Conservation (phyloP, 2,888 invertebrate species). For the Chorisops tibialis region DNA sequence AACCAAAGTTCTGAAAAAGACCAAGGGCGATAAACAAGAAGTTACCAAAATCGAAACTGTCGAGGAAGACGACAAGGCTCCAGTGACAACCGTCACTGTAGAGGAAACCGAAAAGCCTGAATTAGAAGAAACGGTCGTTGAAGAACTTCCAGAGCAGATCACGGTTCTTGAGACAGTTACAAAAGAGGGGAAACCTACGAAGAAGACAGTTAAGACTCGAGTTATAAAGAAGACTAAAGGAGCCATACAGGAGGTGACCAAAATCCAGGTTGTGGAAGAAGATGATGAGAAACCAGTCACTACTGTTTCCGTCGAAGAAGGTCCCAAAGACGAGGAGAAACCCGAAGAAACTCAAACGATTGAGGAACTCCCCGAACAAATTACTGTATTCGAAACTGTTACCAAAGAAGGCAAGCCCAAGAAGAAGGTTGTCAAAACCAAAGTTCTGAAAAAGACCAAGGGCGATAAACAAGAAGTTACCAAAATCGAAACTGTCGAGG, state of each 20-base stretch:
- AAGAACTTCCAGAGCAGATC: slow-evolving; percentile 43
- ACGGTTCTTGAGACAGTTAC: slow-evolving; percentile 51
- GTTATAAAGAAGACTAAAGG: slow-evolving; percentile 47
- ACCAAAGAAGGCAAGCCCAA: slow-evolving; percentile 37
- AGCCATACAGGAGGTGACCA: slow-evolving; percentile 45
- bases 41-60: slow-evolving; percentile 50
- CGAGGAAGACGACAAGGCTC: slow-evolving; percentile 48
- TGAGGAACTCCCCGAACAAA: slow-evolving; percentile 45
- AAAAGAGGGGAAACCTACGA: slow-evolving; percentile 45
- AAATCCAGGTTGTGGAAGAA: slow-evolving; percentile 46
- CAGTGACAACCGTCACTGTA: slow-evolving; percentile 44
- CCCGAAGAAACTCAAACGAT: slow-evolving; percentile 41
- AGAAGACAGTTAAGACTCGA: slow-evolving; percentile 42
- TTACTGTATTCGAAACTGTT: slow-evolving; percentile 36
- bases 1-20: slow-evolving; percentile 44
- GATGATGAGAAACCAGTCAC: slow-evolving; percentile 42
- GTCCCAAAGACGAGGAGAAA: slow-evolving; percentile 39
- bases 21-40: slow-evolving; percentile 46
- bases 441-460: slow-evolving; percentile 46
- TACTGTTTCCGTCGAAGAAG: slow-evolving; percentile 39
- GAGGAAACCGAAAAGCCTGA: slow-evolving; percentile 31
- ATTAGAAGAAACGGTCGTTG: slow-evolving; percentile 43
- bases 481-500: slow-evolving; percentile 44
- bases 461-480: slow-evolving; percentile 43
- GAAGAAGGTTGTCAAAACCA: slow-evolving; percentile 40